Percentiles rank a stretch among this genome's conserved stretches.
Evolutionary conservation across 2,113 vertebrate genomes (phyloP).

Genomic region (cat (Felis catus)): DNA sequence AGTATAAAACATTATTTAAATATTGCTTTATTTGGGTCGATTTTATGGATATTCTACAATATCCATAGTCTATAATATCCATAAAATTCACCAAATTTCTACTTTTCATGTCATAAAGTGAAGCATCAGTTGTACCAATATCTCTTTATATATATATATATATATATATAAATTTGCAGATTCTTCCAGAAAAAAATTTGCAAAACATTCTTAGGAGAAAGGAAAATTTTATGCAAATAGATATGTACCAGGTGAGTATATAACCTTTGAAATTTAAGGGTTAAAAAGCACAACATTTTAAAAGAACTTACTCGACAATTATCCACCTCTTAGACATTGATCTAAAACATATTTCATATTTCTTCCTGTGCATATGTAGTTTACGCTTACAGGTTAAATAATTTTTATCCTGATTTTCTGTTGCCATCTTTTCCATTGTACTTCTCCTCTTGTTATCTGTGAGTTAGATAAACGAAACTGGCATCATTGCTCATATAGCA

Average conservation of each 20-base stretch:
- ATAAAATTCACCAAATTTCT: neutral
- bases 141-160: neutral
- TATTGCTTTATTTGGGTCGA: neutral
- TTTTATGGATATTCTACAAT: neutral
- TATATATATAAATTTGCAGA: neutral
- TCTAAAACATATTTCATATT: slow-evolving; percentile 54
- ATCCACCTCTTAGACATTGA: neutral
- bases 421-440: slow-evolving; percentile 76
- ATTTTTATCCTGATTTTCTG: slow-evolving; percentile 66
- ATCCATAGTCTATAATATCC: too few species aligned
- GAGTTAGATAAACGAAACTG: slow-evolving; percentile 92
- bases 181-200: slow-evolving; percentile 26
- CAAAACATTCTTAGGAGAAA: slow-evolving; percentile 42
- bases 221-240: neutral
- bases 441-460: slow-evolving; percentile 83
- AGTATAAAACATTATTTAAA: neutral
- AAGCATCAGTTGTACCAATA: neutral
- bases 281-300: slow-evolving; percentile 12
- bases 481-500: slow-evolving; percentile 95
- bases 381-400: slow-evolving; percentile 59
- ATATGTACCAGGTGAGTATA: neutral
- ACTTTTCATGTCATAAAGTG: neutral
- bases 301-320: neutral
- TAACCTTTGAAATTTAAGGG: slow-evolving; percentile 30
- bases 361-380: neutral